phyloP scores from a whole-genome alignment of 2,888 invertebrate genomes.

The Anorthoa munda region DNA sequence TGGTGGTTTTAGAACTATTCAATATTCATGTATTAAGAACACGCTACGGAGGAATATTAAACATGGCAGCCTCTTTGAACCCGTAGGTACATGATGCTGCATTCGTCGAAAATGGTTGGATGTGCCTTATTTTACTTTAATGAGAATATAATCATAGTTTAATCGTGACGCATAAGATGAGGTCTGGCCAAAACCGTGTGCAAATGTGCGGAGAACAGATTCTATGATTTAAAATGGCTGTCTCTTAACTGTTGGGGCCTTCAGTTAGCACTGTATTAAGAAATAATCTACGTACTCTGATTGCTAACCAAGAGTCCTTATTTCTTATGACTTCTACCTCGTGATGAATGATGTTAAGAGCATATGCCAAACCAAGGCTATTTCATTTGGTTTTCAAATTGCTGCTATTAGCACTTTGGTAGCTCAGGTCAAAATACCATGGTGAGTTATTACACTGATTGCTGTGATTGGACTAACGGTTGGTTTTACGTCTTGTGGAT shows the following conservation, averaged over 20 bases:
- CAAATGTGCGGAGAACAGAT: conserved; percentile 25
- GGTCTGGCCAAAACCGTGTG: conserved; percentile 15
- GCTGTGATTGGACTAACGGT: not conserved
- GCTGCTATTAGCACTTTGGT: not conserved
- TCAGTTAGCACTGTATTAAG: not conserved
- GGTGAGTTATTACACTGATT: not conserved
- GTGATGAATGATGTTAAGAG: not conserved
- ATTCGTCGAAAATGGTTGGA: conserved; percentile 21
- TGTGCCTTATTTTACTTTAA: conserved; percentile 19
- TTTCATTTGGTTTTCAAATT: not conserved
- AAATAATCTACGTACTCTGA: not conserved
- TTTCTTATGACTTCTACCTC: not conserved
- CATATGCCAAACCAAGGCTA: not conserved
- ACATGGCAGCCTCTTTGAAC: conserved; percentile 20
- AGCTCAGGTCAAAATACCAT: not conserved
- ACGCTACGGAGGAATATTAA: conserved; percentile 47
- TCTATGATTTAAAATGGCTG: conserved; percentile 4
- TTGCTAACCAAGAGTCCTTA: not conserved
- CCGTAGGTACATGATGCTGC: conserved; percentile 19
- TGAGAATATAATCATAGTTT: conserved; percentile 30
- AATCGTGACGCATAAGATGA: conserved; percentile 24
- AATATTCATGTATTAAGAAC: conserved; percentile 52
- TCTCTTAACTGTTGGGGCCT: not conserved
- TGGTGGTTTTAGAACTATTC: conserved; percentile 35
- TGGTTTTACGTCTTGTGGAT: not conserved